Evolutionary conservation across 2,797 vertebrate genomes (phyloP), one percentile per base, ranked within the genome.

Genomic region (Cyprinella venusta): DNA sequence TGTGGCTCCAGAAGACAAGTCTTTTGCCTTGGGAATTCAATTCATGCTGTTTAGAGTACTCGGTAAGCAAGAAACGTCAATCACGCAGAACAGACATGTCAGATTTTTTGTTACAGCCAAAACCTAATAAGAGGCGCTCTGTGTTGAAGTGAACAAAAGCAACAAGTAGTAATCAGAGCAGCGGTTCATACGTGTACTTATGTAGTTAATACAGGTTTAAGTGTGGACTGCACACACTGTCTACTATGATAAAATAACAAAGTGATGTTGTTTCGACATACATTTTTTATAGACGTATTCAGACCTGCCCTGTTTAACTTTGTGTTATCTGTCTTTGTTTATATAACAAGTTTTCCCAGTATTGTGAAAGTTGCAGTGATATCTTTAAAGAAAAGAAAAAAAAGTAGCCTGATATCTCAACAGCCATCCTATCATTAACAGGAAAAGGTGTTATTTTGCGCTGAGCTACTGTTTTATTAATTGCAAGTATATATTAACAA

Each of bases 11-110:
- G 94, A 96, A 85, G 96, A 99, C 83, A 99, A 99, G 84, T 96
- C 97, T 0, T 95, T 99, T 4, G 97, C 97, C 0, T 92, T 99
- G 13, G 98, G 98, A 45, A 95, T 99, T 56, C 97, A 99, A 91
- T 98, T 97, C 91, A 97, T 99, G 96, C 87, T 99, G 65, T 94
- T 96, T 90, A 94, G 97, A 92, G 92, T 98, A 19, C 88, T 98
- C 1, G 98, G 98, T 99, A 86, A 93, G 94, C 88, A 52, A 52
- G 48, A 59, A 8, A 69, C 63, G 2, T 56, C 9, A 10, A 40
- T 72, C 26, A 26, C 10, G 24, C 48, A 19, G 21, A 85, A 68
- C 52, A 8, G 0, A 54, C 18, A 78, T 68, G 42, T 52, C 36
- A 59, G 7, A 72, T 21, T 42, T 48, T 3, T 24, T 30, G 24